Evolutionary conservation across 2,113 vertebrate genomes (phyloP), one percentile per base, ranked within the genome.

Genomic region (Sphaerodactylus townsendi): DNA sequence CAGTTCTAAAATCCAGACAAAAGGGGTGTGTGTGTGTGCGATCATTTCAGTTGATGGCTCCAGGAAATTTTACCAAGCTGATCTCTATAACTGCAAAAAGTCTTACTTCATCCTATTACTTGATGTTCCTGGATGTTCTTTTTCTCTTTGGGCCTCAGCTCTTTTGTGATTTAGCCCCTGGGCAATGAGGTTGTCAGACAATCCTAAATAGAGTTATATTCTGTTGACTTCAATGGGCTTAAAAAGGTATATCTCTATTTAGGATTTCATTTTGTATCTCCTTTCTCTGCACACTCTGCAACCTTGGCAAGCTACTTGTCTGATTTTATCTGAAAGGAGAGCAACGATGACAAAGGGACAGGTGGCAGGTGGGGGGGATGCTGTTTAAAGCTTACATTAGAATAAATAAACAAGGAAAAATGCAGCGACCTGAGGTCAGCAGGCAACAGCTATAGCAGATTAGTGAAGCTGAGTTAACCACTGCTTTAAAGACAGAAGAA

Each of bases 261-360:
- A 62, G 23, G 59, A 62, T 62, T 62, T 19, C 56, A 10, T 62
- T 62, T 25, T 28, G 19, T 62, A 28, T 62, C 59, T 28, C 23
- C 59, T 62, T 33, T 46, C 65, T 21, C 72, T 86, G 68, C 78
- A 28, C 56, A 19, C 15, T 50, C 48, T 77, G 41, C 7, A 84
- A 50, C 59, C 50, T 3, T 0, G 0, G 66, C 86, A 1, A 0
- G 41, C 37, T 69, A 9, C 59, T 86, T n/a, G 53, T 19, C 2
- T 83, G 83, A 39, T 79, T 62, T 84, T 79, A 69, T 68, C 83
- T 77, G 81, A 83, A 87, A 73, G 19, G 65, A 79, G 85, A 82
- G 50, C 72, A 79, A 25, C 28, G 59, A 25, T 6, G 9, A 28
- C 23, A 62, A 62, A 28, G 59, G 1, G 9, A 46, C 56, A 53